phyloP scores from a whole-genome alignment of 2,888 invertebrate species.

The Drosophila anomalipes region DNA sequence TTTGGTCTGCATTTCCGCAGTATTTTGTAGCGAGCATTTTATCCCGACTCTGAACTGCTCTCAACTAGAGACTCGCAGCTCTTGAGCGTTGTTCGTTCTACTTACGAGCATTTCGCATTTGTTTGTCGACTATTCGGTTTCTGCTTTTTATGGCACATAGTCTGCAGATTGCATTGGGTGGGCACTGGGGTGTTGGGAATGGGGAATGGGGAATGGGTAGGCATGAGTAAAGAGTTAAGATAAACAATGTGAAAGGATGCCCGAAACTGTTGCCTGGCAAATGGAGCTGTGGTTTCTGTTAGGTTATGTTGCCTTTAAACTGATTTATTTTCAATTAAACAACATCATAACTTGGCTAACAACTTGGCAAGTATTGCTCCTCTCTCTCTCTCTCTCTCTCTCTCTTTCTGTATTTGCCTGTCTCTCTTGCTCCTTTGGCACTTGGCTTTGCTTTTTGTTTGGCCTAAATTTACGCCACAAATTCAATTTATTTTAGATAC shows the following conservation, averaged over 20 bases:
- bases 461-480: slow-evolving; percentile 71
- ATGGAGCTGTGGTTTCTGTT: slow-evolving; percentile 18
- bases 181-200: neutral
- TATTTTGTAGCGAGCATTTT: slow-evolving; percentile 59
- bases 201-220: neutral
- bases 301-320: slow-evolving; percentile 63
- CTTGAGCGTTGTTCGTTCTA: slow-evolving; percentile 71
- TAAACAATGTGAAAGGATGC: slow-evolving; percentile 36
- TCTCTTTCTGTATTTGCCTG: neutral
- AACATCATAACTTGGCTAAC: slow-evolving; percentile 76
- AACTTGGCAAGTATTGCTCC: slow-evolving; percentile 45
- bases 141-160: slow-evolving; percentile 53
- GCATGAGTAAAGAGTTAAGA: slow-evolving; percentile 10
- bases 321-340: slow-evolving; percentile 80
- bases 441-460: slow-evolving; percentile 50
- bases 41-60: slow-evolving; percentile 20
- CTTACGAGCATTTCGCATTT: slow-evolving; percentile 63
- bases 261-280: slow-evolving; percentile 13
- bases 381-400: neutral
- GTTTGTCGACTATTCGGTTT: slow-evolving; percentile 51
- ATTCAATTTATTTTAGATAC: slow-evolving; percentile 80
- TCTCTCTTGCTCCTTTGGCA: neutral
- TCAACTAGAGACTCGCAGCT: slow-evolving; percentile 11
- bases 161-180: neutral
- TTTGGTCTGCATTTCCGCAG: slow-evolving; percentile 76